phyloP scores from a whole-genome alignment of 2,113 vertebrate species.

The Machaerirhynchus nigripectus region DNA sequence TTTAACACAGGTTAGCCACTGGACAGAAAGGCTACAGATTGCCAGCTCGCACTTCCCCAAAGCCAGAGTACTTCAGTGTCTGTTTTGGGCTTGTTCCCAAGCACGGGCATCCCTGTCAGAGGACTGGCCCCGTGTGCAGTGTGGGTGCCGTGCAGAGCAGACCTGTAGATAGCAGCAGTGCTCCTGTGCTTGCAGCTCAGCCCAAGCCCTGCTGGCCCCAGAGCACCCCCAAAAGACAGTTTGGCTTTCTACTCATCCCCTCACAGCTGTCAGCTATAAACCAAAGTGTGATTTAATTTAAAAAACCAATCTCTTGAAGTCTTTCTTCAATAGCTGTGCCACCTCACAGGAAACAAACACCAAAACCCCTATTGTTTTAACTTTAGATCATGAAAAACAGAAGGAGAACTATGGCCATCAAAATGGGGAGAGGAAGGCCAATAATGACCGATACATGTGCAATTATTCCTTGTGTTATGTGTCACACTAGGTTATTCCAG shows the following conservation, averaged over 20 bases:
- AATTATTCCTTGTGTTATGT: neutral
- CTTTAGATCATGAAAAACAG: neutral
- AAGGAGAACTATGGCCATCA: neutral
- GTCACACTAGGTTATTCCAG: neutral
- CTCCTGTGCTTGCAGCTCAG: neutral
- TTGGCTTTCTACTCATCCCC: neutral
- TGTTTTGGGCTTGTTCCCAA: neutral
- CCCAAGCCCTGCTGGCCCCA: rapidly evolving
- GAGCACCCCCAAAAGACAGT: neutral
- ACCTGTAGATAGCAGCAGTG: conserved; percentile 53
- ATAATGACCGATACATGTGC: rapidly evolving
- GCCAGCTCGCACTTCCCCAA: neutral
- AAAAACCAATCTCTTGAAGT: neutral
- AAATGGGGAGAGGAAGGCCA: neutral
- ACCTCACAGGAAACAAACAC: neutral
- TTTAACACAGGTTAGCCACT: neutral
- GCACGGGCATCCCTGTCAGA: rapidly evolving
- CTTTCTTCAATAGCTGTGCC: neutral
- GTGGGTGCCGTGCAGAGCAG: neutral
- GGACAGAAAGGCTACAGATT: neutral
- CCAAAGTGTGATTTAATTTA: neutral
- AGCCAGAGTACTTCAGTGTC: neutral
- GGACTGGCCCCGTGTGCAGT: rapidly evolving
- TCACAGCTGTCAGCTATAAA: neutral
- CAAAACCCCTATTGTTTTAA: neutral